A percentile compares a stretch with the other conserved stretches of the same genome.
Conservation (phyloP, 1,140 invertebrate species). For the Venustaconcha ellipsiformis region DNA sequence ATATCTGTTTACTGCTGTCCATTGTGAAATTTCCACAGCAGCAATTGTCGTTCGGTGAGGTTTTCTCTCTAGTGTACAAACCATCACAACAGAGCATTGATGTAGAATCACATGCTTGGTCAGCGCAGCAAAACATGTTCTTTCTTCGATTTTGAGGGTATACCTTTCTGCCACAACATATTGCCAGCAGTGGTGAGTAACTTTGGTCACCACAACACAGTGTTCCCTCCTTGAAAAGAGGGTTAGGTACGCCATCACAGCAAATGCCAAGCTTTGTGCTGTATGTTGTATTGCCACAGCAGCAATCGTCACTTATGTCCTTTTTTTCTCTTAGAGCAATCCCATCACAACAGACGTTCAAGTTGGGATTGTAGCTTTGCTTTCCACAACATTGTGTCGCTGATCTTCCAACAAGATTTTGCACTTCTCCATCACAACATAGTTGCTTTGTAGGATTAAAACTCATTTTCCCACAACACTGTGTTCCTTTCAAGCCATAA, state of each 20-base stretch:
- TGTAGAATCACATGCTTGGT: constrained; percentile 9
- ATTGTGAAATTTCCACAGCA: constrained; percentile 21
- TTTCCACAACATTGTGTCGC: constrained; percentile 18
- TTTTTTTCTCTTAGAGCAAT: constrained; percentile 12
- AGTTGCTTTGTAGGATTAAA: constrained; percentile 29
- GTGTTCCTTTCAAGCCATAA: constrained; percentile 15
- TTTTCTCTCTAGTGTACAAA: not conserved
- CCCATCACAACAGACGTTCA: not conserved
- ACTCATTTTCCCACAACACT: constrained; percentile 26
- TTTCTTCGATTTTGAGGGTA: constrained; percentile 6
- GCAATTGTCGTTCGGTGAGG: constrained; percentile 16
- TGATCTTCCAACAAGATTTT: constrained; percentile 17
- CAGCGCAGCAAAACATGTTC: constrained; percentile 13
- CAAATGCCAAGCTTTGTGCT: constrained; percentile 9
- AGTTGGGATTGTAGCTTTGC: constrained; percentile 11
- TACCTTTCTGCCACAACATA: constrained; percentile 13
- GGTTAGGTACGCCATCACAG: constrained; percentile 16
- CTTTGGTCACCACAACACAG: constrained; percentile 10
- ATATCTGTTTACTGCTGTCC: constrained; percentile 11
- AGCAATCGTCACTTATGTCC: constrained; percentile 7
- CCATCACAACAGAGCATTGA: constrained; percentile 21
- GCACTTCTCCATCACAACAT: constrained; percentile 23
- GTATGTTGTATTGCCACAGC: constrained; percentile 7
- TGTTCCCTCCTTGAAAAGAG: not conserved
- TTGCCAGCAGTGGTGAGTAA: constrained; percentile 8